Base-by-base conservation (phyloP, 2,888 invertebrate species). In the Drosophila lutescens region DNA sequence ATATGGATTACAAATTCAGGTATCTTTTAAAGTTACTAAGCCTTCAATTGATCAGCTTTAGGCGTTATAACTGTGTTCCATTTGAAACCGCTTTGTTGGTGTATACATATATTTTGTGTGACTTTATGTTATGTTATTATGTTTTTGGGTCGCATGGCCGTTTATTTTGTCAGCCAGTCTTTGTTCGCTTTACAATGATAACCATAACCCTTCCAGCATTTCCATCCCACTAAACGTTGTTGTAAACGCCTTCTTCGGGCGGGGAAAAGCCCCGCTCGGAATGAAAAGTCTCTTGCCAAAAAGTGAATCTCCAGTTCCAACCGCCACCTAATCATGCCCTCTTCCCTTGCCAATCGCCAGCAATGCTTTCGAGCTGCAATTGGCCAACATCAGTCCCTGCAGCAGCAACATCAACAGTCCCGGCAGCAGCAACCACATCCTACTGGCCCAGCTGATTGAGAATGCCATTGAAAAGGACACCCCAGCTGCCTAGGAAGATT, bases 321-420 rank as follows among this genome's bases (percentile, higher is more conserved):
- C 8, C 30, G 12, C 12, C 34, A 41, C 32, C 49, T 47, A 55
- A 56, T 56, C 38, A 44, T 46, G 70, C 51, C 46, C 67, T 54
- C 20, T 20, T 34, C 51, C 49, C 36, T 43, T 32, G 20, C 69
- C 34, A 17, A 17, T 17, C 15, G 4, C 7, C 38, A 83, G 82
- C 71, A 83, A 63, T 59, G 88, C 89, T 41, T 85, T 87, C 55
- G 82, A 83, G 57, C 57, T 77, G 76, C 74, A 74, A 53, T 57
- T 76, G 74, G 62, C 57, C 69, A 57, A 63, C 67, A 63, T 68
- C 66, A 66, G 63, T 32, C 57, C 47, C 71, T 61, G 53, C 71
- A 51, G 46, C 73, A 20, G 44, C 54, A 51, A 67, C 83, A 46
- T 40, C 62, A 61, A 53, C 36, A 72, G 69, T 55, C 55, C 72